Percentiles rank a stretch among this genome's conserved stretches.
Conservation (phyloP, 2,888 invertebrate species). For the Gastrophysa polygoni region DNA sequence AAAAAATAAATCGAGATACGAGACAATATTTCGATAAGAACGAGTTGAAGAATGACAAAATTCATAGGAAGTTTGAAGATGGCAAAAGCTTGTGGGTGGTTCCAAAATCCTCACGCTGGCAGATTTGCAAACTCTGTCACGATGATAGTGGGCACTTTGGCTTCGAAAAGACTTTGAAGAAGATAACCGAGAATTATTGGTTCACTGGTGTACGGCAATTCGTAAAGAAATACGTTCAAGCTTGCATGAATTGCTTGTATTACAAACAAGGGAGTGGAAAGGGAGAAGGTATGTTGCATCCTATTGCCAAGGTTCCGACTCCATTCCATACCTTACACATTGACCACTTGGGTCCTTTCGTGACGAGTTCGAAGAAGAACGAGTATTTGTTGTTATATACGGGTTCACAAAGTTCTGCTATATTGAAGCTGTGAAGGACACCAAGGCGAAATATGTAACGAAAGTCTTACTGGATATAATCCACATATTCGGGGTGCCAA, state of each 20-base stretch:
- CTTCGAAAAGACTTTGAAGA: conserved; percentile 31
- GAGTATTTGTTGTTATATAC: conserved; percentile 22
- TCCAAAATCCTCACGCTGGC: too few relatives aligned
- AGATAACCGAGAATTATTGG: conserved; percentile 34
- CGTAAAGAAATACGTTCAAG: conserved; percentile 44
- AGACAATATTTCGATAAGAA: conserved; percentile 14
- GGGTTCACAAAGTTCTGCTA: conserved; percentile 22
- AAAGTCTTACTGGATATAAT: conserved; percentile 22
- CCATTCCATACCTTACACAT: conserved; percentile 24
- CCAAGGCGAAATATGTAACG: conserved; percentile 7
- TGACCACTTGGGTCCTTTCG: conserved; percentile 21
- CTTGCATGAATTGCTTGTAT: conserved; percentile 45
- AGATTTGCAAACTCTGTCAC: too few relatives aligned
- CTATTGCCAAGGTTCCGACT: conserved; percentile 18
- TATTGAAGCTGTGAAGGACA: conserved; percentile 12
- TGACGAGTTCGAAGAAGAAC: conserved; percentile 17
- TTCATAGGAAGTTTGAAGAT: conserved; percentile 6
- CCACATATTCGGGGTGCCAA: conserved; percentile 26
- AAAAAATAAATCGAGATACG: background rate
- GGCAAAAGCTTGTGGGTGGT: conserved; percentile 9
- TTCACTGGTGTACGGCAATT: conserved; percentile 39
- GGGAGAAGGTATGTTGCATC: conserved; percentile 16
- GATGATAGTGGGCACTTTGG: conserved; percentile 36
- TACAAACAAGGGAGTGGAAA: conserved; percentile 34
- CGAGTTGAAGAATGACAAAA: conserved; percentile 1